Base-by-base conservation (phyloP, 2,888 invertebrate genomes). In the Melangyna quadrimaculata region DNA sequence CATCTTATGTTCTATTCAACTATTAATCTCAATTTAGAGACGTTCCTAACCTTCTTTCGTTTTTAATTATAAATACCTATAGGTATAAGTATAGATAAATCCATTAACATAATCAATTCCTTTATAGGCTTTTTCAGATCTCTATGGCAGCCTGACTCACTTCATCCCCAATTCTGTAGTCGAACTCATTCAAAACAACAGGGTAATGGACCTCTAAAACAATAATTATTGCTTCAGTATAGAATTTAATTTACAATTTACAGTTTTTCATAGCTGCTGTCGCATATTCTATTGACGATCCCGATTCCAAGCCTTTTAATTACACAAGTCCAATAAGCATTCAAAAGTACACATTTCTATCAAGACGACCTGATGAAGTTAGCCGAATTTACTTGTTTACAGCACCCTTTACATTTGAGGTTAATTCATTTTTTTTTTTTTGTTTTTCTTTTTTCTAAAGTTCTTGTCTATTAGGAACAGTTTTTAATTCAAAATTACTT, bases 361-460 rank as follows among this genome's bases (percentile, higher is more conserved):
- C 96, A 1, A 94, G 96, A 0, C 94, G 96, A 29, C 97, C 98
- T 0, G 93, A 94, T 87, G 96, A 96, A 90, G 93, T 97, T 17
- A 97, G 97, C 88, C 93, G 97, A 88, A 97, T 96, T 0, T 93
- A 97, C 84, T 92, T 97, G 10, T 98, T 98, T 89, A 94, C 97
- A 61, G 95, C 96, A 7, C 98, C 98, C 0, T 98, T 97, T 88
- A 94, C 95, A 7, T 91, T 93, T 27, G 94, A 94, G 89, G 95
- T 95, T n/a, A n/a, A 91, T 93, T 5, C n/a, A 17, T n/a, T n/a
- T n/a, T n/a, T n/a, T n/a, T n/a, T n/a, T n/a, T n/a, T n/a, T n/a
- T n/a, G n/a, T n/a, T n/a, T n/a, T n/a, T n/a, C n/a, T n/a, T n/a
- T n/a, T n/a, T n/a, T n/a, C n/a, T n/a, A n/a, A n/a, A n/a, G n/a